Conservation (phyloP, 2,113 vertebrate genomes). For the Mus musculus region DNA sequence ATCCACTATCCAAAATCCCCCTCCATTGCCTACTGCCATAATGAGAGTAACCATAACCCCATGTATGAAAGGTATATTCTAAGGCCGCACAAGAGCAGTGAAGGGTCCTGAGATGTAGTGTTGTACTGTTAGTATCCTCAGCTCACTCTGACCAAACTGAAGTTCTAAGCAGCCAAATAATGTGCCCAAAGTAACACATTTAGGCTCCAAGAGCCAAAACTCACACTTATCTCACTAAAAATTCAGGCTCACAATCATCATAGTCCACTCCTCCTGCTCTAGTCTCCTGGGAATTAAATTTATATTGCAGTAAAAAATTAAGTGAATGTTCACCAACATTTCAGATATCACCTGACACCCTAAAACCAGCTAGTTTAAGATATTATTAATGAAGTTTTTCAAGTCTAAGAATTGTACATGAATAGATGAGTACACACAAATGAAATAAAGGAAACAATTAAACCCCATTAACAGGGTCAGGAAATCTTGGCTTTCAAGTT, state of each 20-base stretch:
- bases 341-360: neutral
- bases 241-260: neutral
- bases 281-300: neutral
- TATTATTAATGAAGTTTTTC: neutral
- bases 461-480: neutral
- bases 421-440: slow-evolving; percentile 30
- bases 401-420: slow-evolving; percentile 2
- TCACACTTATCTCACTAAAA: neutral
- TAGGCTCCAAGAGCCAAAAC: neutral
- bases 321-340: neutral
- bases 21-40: neutral
- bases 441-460: slow-evolving; percentile 28
- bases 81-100: neutral
- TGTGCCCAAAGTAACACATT: neutral
- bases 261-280: neutral
- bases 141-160: neutral
- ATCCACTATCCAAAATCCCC: neutral
- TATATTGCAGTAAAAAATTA: neutral
- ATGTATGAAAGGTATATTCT: neutral
- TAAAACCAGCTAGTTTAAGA: neutral
- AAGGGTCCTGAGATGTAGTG: neutral
- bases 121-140: neutral
- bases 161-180: neutral
- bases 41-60: neutral
- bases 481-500: slow-evolving; percentile 42